Percentiles rank a stretch among this genome's conserved stretches.
phyloP scores from a whole-genome alignment of 2,113 vertebrate genomes.

The Physeter macrocephalus region DNA sequence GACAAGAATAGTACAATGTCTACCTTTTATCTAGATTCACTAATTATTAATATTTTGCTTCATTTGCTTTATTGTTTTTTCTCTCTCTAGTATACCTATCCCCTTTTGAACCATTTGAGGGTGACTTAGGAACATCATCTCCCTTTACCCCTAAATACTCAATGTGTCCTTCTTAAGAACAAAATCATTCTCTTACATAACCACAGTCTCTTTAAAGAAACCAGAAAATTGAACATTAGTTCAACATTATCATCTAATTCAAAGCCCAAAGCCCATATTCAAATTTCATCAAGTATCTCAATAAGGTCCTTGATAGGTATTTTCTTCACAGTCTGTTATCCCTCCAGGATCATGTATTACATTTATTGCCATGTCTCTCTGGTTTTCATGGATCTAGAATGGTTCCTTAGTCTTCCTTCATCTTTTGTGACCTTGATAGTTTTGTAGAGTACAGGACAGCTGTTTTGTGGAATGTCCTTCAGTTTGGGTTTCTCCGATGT shows the following conservation, averaged over 20 bases:
- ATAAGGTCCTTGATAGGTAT: not conserved
- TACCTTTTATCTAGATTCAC: not conserved
- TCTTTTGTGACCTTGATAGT: not conserved
- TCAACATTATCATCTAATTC: not conserved
- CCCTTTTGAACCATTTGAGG: not conserved
- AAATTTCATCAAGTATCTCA: not conserved
- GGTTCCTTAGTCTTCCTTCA: not conserved
- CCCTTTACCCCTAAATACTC: not conserved
- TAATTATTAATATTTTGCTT: not conserved
- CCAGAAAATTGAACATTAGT: not conserved
- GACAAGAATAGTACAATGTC: not conserved
- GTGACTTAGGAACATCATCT: too few species aligned
- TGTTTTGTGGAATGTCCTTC: not conserved
- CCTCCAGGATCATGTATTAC: not conserved
- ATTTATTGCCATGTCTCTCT: not conserved
- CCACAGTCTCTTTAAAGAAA: not conserved
- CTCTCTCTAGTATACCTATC: not conserved
- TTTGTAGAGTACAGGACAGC: not conserved
- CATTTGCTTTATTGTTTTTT: not conserved
- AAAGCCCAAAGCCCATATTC: not conserved
- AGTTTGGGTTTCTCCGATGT: not conserved
- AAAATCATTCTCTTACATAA: not conserved
- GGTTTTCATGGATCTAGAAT: not conserved
- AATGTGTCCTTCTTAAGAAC: not conserved
- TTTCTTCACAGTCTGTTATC: not conserved